These are phyloP conservation scores for Maniola hyperantus DNA, from an alignment of 2,888 invertebrate species.

Conservation along the genomic window DNA sequence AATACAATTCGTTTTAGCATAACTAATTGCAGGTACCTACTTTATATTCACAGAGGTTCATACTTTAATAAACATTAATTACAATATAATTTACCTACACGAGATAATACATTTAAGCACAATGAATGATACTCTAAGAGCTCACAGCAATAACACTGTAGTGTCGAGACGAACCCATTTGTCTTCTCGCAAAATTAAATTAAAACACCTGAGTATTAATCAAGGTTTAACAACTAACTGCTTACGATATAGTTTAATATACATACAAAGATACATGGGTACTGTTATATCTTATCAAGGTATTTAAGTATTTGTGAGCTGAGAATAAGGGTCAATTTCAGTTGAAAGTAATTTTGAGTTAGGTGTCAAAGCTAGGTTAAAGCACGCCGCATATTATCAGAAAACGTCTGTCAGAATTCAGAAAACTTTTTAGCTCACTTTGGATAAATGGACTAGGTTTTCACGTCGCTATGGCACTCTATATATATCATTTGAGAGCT, in stretches of 20 bases:
- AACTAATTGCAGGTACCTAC: background rate
- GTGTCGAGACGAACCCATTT: constrained; percentile 28
- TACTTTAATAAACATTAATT: constrained; percentile 10
- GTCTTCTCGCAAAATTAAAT: constrained; percentile 34
- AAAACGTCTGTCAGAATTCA: no score
- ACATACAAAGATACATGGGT: constrained; percentile 1
- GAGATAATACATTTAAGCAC: constrained; percentile 8
- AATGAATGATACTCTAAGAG: constrained; percentile 19
- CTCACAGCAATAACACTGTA: constrained; percentile 19
- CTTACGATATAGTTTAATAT: constrained; percentile 20
- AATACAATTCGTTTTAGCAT: background rate
- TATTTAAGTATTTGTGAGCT: background rate
- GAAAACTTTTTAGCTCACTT: no score
- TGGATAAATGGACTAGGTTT: no score
- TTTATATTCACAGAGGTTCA: background rate
- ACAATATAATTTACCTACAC: constrained; percentile 6
- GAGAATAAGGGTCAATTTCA: background rate
- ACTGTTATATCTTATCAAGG: background rate
- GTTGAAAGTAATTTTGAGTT: background rate
- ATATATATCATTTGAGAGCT: no score
- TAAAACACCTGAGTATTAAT: constrained; percentile 31
- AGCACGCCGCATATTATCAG: no score
- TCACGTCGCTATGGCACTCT: no score
- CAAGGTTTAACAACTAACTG: constrained; percentile 24
- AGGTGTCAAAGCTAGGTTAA: constrained; percentile 5